Conservation (phyloP, 2,113 vertebrate species). For the Cacatua alba region DNA sequence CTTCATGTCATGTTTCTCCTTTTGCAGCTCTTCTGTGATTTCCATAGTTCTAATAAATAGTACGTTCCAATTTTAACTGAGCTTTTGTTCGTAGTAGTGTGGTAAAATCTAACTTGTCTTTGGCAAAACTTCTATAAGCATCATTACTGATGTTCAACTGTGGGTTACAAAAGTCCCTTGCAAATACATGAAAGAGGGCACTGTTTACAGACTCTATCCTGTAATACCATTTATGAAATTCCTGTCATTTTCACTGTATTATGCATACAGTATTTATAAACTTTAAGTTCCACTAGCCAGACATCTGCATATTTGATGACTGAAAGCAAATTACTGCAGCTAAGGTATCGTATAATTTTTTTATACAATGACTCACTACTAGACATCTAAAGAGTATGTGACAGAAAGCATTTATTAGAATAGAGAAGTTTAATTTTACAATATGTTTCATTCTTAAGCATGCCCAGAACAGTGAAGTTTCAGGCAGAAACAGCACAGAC, state of each 20-base stretch:
- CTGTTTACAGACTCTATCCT: background rate
- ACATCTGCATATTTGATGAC: background rate
- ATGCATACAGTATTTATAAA: background rate
- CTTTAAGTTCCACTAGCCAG: background rate
- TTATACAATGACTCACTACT: background rate
- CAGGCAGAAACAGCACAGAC: slow-evolving; percentile 14
- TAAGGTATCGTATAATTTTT: background rate
- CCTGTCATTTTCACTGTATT: slow-evolving; percentile 11
- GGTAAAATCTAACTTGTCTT: background rate
- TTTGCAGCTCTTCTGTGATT: background rate
- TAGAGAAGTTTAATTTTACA: background rate
- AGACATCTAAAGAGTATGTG: background rate
- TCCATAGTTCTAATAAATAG: background rate
- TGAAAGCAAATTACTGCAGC: background rate
- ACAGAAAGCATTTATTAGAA: background rate
- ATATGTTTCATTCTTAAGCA: slow-evolving; percentile 1
- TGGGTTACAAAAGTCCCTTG: background rate
- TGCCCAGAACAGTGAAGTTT: background rate
- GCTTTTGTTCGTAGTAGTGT: background rate
- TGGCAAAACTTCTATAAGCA: background rate
- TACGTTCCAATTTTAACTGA: background rate
- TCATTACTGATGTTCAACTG: background rate
- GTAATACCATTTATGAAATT: background rate
- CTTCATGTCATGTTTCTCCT: background rate
- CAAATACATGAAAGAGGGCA: background rate